Evolutionary conservation across 1,140 invertebrate species (phyloP).

Genomic region (Caenorhabditis remanei): DNA sequence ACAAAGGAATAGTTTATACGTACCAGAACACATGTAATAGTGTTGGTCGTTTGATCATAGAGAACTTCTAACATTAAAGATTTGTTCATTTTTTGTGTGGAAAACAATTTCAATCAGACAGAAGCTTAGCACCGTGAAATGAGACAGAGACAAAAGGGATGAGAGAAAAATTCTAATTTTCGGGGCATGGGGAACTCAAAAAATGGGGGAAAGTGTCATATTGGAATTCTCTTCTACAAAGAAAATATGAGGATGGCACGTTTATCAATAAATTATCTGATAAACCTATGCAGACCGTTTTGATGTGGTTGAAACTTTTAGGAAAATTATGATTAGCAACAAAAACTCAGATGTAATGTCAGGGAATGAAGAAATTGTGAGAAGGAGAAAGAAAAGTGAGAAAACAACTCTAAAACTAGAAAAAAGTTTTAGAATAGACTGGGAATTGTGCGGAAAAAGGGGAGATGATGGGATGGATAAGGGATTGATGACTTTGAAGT

Average conservation of each 20-base stretch:
- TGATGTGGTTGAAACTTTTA: neutral
- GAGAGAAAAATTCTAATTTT: neutral
- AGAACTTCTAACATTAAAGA: neutral
- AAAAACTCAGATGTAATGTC: no score
- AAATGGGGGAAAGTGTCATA: neutral
- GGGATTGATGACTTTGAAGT: neutral
- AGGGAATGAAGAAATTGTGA: constrained; percentile 47
- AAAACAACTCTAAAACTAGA: neutral
- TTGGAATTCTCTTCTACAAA: constrained; percentile 42
- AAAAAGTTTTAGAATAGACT: neutral
- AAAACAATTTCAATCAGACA: constrained; percentile 5
- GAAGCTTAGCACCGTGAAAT: constrained; percentile 7
- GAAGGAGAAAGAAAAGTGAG: neutral
- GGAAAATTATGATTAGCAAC: neutral
- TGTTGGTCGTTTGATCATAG: neutral
- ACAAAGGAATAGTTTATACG: constrained; percentile 27
- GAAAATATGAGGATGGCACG: constrained; percentile 21
- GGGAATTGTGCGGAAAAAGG: neutral
- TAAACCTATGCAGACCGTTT: constrained; percentile 12
- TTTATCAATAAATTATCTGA: constrained; percentile 46
- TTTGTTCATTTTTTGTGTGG: neutral
- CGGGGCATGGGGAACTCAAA: neutral
- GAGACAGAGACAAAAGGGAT: neutral
- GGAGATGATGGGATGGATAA: neutral
- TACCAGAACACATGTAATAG: neutral